Percentiles rank a stretch among this genome's conserved stretches.
These are phyloP conservation scores for Branchellion lobata DNA, from an alignment of 2,888 invertebrate species.

Conservation along the genomic window DNA sequence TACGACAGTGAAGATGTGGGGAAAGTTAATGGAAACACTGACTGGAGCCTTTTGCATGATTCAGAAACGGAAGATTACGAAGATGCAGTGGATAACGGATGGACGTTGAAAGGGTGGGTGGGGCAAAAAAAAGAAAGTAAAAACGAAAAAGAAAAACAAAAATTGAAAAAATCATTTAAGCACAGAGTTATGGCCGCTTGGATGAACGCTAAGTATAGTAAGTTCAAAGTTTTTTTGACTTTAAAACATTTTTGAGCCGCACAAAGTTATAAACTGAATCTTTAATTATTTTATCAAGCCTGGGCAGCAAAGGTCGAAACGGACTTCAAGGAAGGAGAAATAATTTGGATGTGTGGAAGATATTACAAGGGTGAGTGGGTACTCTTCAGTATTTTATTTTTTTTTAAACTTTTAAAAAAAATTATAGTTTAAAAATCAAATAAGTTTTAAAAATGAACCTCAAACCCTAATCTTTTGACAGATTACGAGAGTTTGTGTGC, in stretches of 20 bases:
- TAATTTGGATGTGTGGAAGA: slow-evolving; percentile 37
- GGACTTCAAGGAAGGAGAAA: slow-evolving; percentile 24
- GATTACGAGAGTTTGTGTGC: background rate
- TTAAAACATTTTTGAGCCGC: slow-evolving; percentile 1
- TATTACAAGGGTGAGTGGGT: slow-evolving; percentile 2
- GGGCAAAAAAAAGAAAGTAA: background rate
- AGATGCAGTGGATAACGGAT: slow-evolving; percentile 20
- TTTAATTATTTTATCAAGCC: background rate
- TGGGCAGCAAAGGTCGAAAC: background rate
- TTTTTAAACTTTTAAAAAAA: slow-evolving; percentile 3
- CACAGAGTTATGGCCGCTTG: slow-evolving; percentile 81
- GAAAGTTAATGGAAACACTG: background rate
- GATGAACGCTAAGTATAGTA: slow-evolving; percentile 86
- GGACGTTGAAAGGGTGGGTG: slow-evolving; percentile 12
- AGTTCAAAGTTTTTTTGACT: slow-evolving; percentile 52
- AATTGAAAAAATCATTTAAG: slow-evolving; percentile 71
- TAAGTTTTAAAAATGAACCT: background rate
- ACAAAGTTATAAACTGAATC: no score
- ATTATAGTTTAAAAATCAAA: background rate
- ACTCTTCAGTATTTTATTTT: background rate
- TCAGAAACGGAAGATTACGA: slow-evolving; percentile 4
- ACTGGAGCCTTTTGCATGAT: background rate
- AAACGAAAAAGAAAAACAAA: slow-evolving; percentile 33
- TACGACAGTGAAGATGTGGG: background rate
- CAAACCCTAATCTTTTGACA: background rate